phyloP scores from a whole-genome alignment of 2,113 vertebrate species.

The Actinemys pallida region DNA sequence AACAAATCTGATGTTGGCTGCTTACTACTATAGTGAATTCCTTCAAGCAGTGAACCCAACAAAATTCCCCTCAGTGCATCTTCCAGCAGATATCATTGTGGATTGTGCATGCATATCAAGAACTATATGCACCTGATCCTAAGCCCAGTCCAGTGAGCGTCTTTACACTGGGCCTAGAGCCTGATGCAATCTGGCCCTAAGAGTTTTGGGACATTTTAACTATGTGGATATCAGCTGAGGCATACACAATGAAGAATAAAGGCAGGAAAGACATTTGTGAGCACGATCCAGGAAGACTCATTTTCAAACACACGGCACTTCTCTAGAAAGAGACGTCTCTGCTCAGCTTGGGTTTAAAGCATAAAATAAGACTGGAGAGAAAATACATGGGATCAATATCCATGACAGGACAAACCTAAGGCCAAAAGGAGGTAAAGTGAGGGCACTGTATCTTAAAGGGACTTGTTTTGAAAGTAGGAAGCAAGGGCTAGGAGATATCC shows the following conservation, averaged over 20 bases:
- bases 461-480: rapidly evolving
- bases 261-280: background rate
- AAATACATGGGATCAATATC: background rate
- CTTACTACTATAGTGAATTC: background rate
- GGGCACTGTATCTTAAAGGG: background rate
- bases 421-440: background rate
- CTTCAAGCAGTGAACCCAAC: background rate
- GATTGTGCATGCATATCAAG: background rate
- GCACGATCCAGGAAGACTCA: rapidly evolving
- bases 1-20: background rate
- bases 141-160: rapidly evolving
- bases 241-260: rapidly evolving
- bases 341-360: background rate
- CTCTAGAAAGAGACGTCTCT: background rate
- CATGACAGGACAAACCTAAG: rapidly evolving
- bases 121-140: rapidly evolving
- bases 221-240: rapidly evolving
- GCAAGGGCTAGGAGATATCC: background rate
- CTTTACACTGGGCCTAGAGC: background rate
- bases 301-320: background rate
- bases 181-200: too few relatives aligned
- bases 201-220: background rate
- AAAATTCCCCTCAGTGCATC: background rate
- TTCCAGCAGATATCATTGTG: background rate
- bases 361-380: background rate